Evolutionary conservation across 2,888 invertebrate genomes (phyloP).

Genomic region (Polylopha cassiicola): DNA sequence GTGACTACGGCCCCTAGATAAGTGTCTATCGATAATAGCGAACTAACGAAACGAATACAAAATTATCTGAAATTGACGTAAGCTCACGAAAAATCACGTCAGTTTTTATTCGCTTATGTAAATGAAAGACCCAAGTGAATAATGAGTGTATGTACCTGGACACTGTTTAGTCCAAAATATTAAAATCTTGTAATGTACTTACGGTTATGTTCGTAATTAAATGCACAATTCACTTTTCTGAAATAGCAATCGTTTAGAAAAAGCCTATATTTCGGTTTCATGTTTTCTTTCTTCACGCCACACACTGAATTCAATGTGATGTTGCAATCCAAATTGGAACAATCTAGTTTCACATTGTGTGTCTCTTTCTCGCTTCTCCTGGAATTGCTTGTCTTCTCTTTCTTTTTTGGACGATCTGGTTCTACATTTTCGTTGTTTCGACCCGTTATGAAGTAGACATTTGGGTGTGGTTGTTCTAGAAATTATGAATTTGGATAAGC

Average conservation of each 20-base stretch:
- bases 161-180: neutral
- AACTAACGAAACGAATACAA: too few relatives aligned
- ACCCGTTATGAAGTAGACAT: slow-evolving; percentile 47
- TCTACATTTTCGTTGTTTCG: slow-evolving; percentile 44
- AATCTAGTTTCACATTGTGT: slow-evolving; percentile 32
- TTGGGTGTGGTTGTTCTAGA: slow-evolving; percentile 39
- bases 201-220: slow-evolving; percentile 50
- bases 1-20: too few relatives aligned
- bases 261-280: slow-evolving; percentile 41
- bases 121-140: too few relatives aligned
- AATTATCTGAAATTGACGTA: too few relatives aligned
- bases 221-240: slow-evolving; percentile 60
- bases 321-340: slow-evolving; percentile 46
- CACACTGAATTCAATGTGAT: slow-evolving; percentile 43
- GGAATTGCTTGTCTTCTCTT: slow-evolving; percentile 11
- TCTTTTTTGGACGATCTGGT: slow-evolving; percentile 19
- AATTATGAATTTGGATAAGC: too few relatives aligned
- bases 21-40: too few relatives aligned
- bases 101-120: too few relatives aligned
- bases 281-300: slow-evolving; percentile 45
- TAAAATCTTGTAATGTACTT: slow-evolving; percentile 31
- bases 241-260: slow-evolving; percentile 62
- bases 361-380: slow-evolving; percentile 16
- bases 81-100: too few relatives aligned
- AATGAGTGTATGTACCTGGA: neutral